Conservation (phyloP, 2,888 invertebrate genomes). For the Tuberolachnus salignus region DNA sequence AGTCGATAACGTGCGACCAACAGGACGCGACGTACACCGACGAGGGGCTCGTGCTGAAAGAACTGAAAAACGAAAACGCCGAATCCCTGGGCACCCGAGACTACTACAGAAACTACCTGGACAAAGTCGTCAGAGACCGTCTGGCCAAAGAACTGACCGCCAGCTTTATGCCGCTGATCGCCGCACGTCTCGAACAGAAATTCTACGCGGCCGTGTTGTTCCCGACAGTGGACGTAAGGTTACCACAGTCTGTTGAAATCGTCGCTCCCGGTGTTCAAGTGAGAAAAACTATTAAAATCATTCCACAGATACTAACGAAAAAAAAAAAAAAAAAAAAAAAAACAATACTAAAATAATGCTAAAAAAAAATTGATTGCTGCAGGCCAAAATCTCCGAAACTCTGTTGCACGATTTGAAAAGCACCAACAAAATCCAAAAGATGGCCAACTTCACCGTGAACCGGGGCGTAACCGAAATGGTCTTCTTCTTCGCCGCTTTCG, state of each 20-base stretch:
- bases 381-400: slow-evolving; percentile 18
- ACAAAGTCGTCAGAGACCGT: background rate
- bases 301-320: background rate
- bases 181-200: slow-evolving; percentile 1
- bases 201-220: background rate
- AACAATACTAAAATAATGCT: too few relatives aligned
- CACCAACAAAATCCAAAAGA: slow-evolving; percentile 15
- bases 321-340: too few relatives aligned
- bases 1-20: background rate
- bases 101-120: slow-evolving; percentile 12
- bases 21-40: slow-evolving; percentile 17
- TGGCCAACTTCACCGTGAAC: background rate
- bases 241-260: background rate
- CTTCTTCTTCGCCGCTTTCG: slow-evolving; percentile 9
- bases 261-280: slow-evolving; percentile 18
- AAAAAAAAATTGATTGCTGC: background rate
- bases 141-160: slow-evolving; percentile 5
- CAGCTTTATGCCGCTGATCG: slow-evolving; percentile 10
- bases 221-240: too few relatives aligned
- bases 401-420: background rate
- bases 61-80: background rate
- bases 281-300: background rate
- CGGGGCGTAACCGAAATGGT: background rate
- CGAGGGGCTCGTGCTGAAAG: background rate
- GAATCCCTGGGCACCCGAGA: background rate